Evolutionary conservation across 2,113 vertebrate genomes (phyloP), one percentile per base, ranked within the genome.

Genomic region (Cynopterus brachyotis): DNA sequence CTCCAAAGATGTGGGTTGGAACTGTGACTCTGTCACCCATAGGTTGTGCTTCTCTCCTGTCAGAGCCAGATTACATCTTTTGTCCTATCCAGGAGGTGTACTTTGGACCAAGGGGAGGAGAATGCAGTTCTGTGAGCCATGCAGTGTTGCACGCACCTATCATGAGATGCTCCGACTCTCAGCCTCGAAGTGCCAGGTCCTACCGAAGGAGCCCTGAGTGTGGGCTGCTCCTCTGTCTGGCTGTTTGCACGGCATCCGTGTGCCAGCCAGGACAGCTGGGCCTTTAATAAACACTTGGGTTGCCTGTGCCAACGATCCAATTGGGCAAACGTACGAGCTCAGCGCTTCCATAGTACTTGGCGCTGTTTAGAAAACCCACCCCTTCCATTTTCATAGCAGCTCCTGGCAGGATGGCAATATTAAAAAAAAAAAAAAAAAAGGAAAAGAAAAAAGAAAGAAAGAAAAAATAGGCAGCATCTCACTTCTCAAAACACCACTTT

Each of bases 191-290:
- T 53, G 64, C 37, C 92, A 35, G 47, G 20, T 76, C 17, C 20
- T n/a, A n/a, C 64, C 2, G 1, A 32, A 45, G 42, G 17, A 37
- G 35, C 26, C 69, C n/a, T 4, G 35, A 72, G 40, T 62, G n/a
- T 16, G 1, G 81, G 24, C 60, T 66, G 75, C 69, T 69, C 50
- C 37, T 50, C 10, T 17, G 93, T 53, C 72, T 85, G 94, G 55
- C 60, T 72, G 19, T 89, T 91, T 93, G 32, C 11, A 19, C 47
- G 40, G 45, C 37, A 47, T 93, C 62, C 40, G 76, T n/a, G 60
- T 28, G 9, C 76, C 67, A 69, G 84, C 94, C 96, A 97, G 91
- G 91, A 90, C 95, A 97, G 95, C 96, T 97, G 97, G 92, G 57
- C 42, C 60, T 73, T 89, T 91, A 91, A 89, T 89, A 88, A 94